phyloP scores from a whole-genome alignment of 2,797 vertebrate species.

The Poeciliopsis infans region DNA sequence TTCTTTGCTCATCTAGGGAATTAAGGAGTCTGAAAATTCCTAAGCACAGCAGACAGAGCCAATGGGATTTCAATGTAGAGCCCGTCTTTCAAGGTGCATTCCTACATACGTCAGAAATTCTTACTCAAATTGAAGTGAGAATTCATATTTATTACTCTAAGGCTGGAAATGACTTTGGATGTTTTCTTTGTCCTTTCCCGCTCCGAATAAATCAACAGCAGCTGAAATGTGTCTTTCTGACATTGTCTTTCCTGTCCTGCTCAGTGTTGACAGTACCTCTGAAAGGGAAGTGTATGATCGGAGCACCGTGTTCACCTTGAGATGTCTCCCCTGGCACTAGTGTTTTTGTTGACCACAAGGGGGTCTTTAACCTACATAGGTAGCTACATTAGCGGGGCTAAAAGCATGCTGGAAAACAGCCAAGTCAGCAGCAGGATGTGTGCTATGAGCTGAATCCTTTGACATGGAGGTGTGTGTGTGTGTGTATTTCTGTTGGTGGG shows the following conservation, averaged over 20 bases:
- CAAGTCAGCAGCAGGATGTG: conserved; percentile 73
- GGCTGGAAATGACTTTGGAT: background rate
- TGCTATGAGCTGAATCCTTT: conserved; percentile 64
- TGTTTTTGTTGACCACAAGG: conserved; percentile 72
- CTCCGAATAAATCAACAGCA: conserved; percentile 42
- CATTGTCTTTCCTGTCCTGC: conserved; percentile 57
- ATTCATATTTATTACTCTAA: background rate
- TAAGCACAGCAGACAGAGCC: conserved; percentile 57
- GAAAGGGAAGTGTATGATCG: conserved; percentile 27
- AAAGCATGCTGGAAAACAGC: conserved; percentile 73
- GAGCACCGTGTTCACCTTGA: conserved; percentile 71
- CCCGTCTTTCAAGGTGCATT: conserved; percentile 33
- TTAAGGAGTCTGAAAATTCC: conserved; percentile 69
- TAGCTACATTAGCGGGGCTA: conserved; percentile 78
- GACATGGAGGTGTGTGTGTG: conserved; percentile 34
- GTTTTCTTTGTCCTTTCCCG: conserved; percentile 15
- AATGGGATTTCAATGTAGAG: conserved; percentile 48
- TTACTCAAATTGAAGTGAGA: background rate
- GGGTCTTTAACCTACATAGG: conserved; percentile 83
- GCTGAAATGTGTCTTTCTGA: conserved; percentile 39
- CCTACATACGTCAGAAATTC: conserved; percentile 1
- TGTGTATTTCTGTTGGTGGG: background rate
- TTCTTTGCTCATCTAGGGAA: conserved; percentile 71
- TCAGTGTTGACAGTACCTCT: conserved; percentile 45
- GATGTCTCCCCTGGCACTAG: conserved; percentile 68